Evolutionary conservation across 2,113 vertebrate genomes (phyloP), one percentile per base, ranked within the genome.

Genomic region (Glaucomys volans): DNA sequence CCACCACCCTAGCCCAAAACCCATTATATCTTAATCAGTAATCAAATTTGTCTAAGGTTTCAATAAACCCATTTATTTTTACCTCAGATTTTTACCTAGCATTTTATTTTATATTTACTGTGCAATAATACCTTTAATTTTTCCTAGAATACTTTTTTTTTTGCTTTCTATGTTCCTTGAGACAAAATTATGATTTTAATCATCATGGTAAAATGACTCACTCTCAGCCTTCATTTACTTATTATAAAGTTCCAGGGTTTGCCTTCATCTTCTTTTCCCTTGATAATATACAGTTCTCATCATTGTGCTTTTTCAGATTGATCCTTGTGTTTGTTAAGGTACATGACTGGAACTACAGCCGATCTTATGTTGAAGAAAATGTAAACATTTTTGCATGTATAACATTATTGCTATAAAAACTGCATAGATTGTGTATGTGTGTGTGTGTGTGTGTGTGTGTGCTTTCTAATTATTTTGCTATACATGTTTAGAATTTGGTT

Each of bases 271-370:
- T 91, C 54, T 85, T 66, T 76, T 76, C 52, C 18, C 30, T 85
- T 88, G 24, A 47, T 64, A 54, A 90, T 50, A 47, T 32, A 47
- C 4, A 22, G 1, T 69, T 95, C 42, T 95, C 42, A 42, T 37
- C 32, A 75, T 64, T 66, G 52, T 62, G 9, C 42, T n/a, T 93
- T 91, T 88, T 75, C 64, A 75, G 10, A n/a, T 8, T 71, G 57
- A 59, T 69, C 57, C 40, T 71, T 75, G 32, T 94, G n/a, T 84
- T 93, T 94, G 26, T 88, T 75, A 93, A 88, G 32, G 47, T 12
- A 87, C 1, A 40, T 75, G 22, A 42, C 32, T 32, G 40, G 11
- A 84, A 86, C 20, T 44, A 64, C 4, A 94, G 40, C 24, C 57
- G 50, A 47, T 0, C 9, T 52, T 82, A 12, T 64, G 26, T 26